Evolutionary conservation across 2,113 vertebrate species (phyloP).

Genomic region (Chlorodrepanis virens): DNA sequence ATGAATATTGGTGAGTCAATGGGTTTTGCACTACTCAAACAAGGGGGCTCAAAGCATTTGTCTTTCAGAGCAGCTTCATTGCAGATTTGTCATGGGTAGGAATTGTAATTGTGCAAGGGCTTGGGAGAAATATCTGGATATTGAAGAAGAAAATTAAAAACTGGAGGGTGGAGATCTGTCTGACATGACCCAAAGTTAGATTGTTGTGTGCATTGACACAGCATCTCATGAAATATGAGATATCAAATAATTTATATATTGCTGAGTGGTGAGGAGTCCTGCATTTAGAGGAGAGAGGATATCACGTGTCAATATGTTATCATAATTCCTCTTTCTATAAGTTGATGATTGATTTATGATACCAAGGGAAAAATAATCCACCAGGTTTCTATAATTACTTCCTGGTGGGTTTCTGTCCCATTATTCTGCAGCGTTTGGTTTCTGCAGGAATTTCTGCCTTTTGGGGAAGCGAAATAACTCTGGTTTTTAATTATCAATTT

Average conservation of each 20-base stretch:
- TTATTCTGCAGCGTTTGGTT: not conserved
- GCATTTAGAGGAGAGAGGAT: not conserved
- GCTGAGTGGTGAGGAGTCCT: not conserved
- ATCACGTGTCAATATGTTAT: not conserved
- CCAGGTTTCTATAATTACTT: not conserved
- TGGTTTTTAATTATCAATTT: accelerated
- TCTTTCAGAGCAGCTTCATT: not conserved
- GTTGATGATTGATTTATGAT: not conserved
- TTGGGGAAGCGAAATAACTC: not conserved
- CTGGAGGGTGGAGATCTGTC: not conserved
- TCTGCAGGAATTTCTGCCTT: not conserved
- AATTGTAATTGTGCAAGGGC: not conserved
- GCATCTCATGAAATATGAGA: not conserved
- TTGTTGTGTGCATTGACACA: not conserved
- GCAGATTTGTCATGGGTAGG: not conserved
- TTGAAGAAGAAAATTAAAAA: not conserved
- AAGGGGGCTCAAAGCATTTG: not conserved
- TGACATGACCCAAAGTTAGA: not conserved
- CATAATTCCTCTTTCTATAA: not conserved
- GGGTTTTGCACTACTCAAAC: not conserved
- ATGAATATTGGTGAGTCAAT: conserved; percentile 92
- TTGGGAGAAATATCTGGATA: not conserved
- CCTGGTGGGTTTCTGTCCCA: not conserved
- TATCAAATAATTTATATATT: not conserved
- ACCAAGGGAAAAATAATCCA: not conserved